A percentile compares a stretch with the other conserved stretches of the same genome.
phyloP scores from a whole-genome alignment of 2,797 vertebrate genomes.

The Cichlasoma orientale region DNA sequence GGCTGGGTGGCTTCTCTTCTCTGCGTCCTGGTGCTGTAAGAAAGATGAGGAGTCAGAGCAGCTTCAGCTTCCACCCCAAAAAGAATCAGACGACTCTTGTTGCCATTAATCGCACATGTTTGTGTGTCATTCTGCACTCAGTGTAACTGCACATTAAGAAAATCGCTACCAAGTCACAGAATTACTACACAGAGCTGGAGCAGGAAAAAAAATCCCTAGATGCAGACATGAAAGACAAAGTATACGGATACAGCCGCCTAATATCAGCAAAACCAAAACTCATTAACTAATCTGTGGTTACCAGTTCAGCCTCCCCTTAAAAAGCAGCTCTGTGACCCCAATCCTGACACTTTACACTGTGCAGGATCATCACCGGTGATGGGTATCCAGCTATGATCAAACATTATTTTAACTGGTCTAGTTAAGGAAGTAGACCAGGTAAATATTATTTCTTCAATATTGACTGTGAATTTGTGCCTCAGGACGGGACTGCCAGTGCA shows the following conservation, averaged over 20 bases:
- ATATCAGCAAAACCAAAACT: too few species aligned
- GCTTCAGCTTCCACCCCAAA: neutral
- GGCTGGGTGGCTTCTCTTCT: slow-evolving; percentile 52
- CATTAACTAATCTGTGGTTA: too few species aligned
- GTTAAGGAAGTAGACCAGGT: too few species aligned
- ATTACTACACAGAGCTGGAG: neutral
- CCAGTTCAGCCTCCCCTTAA: too few species aligned
- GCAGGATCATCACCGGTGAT: too few species aligned
- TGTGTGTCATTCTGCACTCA: neutral
- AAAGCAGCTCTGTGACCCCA: too few species aligned
- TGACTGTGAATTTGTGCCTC: too few species aligned
- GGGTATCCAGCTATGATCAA: too few species aligned
- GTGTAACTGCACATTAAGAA: neutral
- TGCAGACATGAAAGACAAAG: neutral
- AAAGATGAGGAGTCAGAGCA: neutral
- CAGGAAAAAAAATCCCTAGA: fast-evolving
- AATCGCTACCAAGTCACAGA: neutral
- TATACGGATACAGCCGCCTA: too few species aligned
- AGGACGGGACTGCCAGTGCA: too few species aligned
- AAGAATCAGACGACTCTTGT: neutral
- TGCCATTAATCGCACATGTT: neutral
- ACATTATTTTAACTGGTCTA: too few species aligned
- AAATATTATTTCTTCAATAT: too few species aligned
- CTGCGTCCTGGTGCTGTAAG: slow-evolving; percentile 42
- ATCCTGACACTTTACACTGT: neutral